Conservation (phyloP, 64 coral and sea anemone species). For the Anthopleura sola region DNA sequence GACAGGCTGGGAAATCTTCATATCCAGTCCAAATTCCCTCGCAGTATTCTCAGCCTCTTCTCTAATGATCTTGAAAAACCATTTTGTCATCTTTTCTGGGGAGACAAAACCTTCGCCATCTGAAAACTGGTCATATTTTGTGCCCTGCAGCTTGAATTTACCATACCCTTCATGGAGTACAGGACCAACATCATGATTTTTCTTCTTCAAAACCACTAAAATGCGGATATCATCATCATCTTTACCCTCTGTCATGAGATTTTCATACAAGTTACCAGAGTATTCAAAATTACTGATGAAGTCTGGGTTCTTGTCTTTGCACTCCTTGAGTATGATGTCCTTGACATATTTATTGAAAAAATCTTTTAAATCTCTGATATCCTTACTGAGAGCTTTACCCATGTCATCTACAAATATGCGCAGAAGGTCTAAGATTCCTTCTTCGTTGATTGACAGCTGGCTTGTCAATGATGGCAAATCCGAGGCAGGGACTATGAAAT, state of each 20-base stretch:
- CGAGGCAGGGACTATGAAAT: neutral
- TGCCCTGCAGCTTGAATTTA: constrained; percentile 8
- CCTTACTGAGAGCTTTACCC: constrained; percentile 19
- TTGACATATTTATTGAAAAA: constrained; percentile 24
- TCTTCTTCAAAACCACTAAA: constrained; percentile 26
- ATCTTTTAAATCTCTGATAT: constrained; percentile 28
- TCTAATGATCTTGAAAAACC: constrained; percentile 16
- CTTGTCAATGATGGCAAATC: neutral
- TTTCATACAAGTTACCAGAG: constrained; percentile 49
- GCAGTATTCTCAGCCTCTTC: neutral
- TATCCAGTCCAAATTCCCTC: neutral
- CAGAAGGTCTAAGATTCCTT: neutral
- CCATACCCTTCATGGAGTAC: constrained; percentile 14
- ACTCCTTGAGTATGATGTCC: constrained; percentile 29
- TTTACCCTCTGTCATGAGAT: neutral
- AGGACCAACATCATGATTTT: neutral
- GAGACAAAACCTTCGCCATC: constrained; percentile 22
- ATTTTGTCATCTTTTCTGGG: constrained; percentile 33
- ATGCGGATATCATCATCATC: constrained; percentile 32
- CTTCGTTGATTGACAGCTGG: neutral
- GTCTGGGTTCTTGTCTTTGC: constrained; percentile 20
- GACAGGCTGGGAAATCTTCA: neutral
- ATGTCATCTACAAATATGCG: constrained; percentile 12
- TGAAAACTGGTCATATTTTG: constrained; percentile 11
- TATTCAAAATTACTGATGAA: constrained; percentile 43